phyloP scores from a whole-genome alignment of 2,113 vertebrate species.

The Oncorhynchus kisutch region DNA sequence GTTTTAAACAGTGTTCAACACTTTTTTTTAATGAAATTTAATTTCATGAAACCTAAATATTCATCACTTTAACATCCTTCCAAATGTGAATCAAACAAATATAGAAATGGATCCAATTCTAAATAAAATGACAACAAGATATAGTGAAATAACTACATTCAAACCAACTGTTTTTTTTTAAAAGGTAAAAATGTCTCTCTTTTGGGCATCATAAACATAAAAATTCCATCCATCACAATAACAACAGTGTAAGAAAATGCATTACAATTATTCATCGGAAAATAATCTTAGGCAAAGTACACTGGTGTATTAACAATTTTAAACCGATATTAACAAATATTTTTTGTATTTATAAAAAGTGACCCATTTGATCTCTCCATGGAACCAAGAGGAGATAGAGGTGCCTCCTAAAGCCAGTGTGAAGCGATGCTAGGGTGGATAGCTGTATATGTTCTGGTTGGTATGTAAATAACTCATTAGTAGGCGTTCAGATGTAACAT shows the following conservation, averaged over 20 bases:
- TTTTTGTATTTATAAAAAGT: not conserved
- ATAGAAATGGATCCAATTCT: too few species aligned
- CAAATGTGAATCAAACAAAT: not conserved
- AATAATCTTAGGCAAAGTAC: not conserved
- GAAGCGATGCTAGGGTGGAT: constrained; percentile 29
- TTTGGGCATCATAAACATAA: not conserved
- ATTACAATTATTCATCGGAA: too few species aligned
- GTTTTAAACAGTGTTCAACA: not conserved
- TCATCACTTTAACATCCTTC: not conserved
- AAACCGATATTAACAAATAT: not conserved
- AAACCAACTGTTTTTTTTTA: not conserved
- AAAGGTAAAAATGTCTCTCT: too few species aligned
- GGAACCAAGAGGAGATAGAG: not conserved
- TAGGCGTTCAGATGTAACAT: constrained; percentile 31
- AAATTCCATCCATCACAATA: not conserved
- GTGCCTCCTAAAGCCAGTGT: not conserved
- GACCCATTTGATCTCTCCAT: not conserved
- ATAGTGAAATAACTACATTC: not conserved
- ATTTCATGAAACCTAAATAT: too few species aligned
- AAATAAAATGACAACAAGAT: too few species aligned
- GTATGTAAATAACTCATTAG: constrained; percentile 57
- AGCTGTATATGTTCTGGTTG: constrained; percentile 47
- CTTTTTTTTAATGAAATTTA: too few species aligned
- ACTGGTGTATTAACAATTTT: too few species aligned
- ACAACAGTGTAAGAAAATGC: not conserved